Evolutionary conservation across 2,113 vertebrate genomes (phyloP).

Genomic region (Nibea coibor): DNA sequence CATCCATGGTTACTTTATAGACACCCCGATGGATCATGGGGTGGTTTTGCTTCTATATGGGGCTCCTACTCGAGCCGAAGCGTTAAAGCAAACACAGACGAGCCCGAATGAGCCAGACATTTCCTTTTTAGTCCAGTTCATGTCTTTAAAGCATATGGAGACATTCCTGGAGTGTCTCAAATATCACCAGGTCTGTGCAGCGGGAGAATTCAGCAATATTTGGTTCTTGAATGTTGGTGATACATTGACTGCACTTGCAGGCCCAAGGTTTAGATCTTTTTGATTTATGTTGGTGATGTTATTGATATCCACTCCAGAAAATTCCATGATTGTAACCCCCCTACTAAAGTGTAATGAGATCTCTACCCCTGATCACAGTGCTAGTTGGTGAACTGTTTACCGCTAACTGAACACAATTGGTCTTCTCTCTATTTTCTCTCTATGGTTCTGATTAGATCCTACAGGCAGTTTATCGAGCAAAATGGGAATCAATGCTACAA

Average conservation of each 20-base stretch:
- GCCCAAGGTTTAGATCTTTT: too few species aligned
- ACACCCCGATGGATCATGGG: slow-evolving; percentile 37
- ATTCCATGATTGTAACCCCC: too few species aligned
- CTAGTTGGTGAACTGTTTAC: too few species aligned
- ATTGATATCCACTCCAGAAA: too few species aligned
- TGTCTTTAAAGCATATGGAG: slow-evolving; percentile 38
- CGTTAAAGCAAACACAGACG: slow-evolving; percentile 34
- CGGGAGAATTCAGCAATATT: slow-evolving; percentile 8
- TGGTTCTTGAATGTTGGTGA: background rate
- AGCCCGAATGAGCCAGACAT: slow-evolving; percentile 19
- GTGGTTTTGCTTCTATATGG: slow-evolving; percentile 32
- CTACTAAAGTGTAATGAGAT: too few species aligned
- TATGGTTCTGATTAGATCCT: too few species aligned
- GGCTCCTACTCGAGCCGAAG: background rate
- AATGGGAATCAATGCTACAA: too few species aligned
- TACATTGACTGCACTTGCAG: background rate
- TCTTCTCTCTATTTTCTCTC: too few species aligned
- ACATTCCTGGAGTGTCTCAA: slow-evolving; percentile 46
- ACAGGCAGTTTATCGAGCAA: too few species aligned
- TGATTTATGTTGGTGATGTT: too few species aligned
- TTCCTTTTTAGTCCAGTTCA: slow-evolving; percentile 26
- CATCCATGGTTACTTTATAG: slow-evolving; percentile 46
- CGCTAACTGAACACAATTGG: too few species aligned
- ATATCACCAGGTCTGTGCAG: slow-evolving; percentile 23
- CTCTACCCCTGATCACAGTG: too few species aligned